phyloP scores from a whole-genome alignment of 2,113 vertebrate species.

The Scolopax mira region DNA sequence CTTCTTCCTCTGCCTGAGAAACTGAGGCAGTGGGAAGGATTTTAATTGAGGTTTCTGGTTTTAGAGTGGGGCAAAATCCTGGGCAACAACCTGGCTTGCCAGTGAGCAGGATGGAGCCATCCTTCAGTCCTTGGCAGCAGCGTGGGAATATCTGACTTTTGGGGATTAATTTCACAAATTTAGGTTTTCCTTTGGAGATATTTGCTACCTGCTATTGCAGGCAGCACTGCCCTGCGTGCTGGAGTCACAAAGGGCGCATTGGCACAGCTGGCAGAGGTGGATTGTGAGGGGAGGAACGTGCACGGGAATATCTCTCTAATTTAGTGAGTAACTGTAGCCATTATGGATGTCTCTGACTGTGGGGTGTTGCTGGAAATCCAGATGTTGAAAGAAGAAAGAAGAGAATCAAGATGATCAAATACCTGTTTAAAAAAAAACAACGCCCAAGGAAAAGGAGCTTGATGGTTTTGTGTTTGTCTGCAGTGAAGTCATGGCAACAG shows the following conservation, averaged over 20 bases:
- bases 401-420: constrained; percentile 63
- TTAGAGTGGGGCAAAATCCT: not conserved
- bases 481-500: constrained; percentile 71
- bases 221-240: not conserved
- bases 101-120: not conserved
- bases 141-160: not conserved
- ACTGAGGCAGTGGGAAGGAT: not conserved
- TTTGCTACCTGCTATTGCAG: not conserved
- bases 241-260: not conserved
- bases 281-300: not conserved
- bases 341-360: not conserved
- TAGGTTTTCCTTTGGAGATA: not conserved
- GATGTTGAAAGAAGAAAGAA: constrained; percentile 45
- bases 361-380: constrained; percentile 11
- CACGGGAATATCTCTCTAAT: not conserved
- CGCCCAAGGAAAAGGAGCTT: constrained; percentile 56
- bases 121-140: not conserved
- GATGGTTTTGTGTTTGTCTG: constrained; percentile 70
- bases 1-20: not conserved
- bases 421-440: constrained; percentile 59
- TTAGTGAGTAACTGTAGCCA: not conserved
- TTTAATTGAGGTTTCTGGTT: not conserved
- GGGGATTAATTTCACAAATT: not conserved
- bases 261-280: not conserved
- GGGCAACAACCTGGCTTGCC: not conserved